Evolutionary conservation across 2,888 invertebrate genomes (phyloP).

Genomic region (Drepanosiphum platanoidis): DNA sequence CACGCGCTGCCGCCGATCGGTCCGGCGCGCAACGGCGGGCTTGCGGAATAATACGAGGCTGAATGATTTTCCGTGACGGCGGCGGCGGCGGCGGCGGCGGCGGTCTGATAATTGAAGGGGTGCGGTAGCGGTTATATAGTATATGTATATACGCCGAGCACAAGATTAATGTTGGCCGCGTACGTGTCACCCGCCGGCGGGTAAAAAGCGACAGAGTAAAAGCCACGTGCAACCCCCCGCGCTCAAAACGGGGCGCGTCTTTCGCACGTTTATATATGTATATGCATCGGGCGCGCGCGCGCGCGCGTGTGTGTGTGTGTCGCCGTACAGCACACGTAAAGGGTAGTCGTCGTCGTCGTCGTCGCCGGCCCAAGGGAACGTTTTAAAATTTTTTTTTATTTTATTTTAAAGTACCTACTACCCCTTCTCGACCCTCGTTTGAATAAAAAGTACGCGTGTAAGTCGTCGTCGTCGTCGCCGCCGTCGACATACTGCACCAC

Average conservation of each 20-base stretch:
- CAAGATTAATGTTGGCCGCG: constrained; percentile 52
- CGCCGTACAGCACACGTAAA: neutral
- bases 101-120: constrained; percentile 33
- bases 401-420: constrained; percentile 27
- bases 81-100: neutral
- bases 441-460: constrained; percentile 53
- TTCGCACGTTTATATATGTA: neutral
- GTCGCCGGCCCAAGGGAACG: constrained; percentile 52
- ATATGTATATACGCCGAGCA: neutral
- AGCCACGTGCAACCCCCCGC: constrained; percentile 43
- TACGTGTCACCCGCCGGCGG: constrained; percentile 46
- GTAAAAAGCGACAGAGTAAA: constrained; percentile 46
- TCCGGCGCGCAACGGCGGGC: neutral
- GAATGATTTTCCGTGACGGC: neutral
- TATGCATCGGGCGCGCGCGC: neutral
- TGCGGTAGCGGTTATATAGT: neutral
- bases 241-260: neutral
- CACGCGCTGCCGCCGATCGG: neutral
- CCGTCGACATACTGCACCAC: neutral
- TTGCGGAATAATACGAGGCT: no score
- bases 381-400: constrained; percentile 46
- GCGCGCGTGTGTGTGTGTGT: neutral
- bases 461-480: constrained; percentile 23
- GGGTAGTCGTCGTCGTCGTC: neutral
- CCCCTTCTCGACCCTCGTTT: constrained; percentile 2